phyloP scores from a whole-genome alignment of 2,113 vertebrate genomes.

The Indri indri region DNA sequence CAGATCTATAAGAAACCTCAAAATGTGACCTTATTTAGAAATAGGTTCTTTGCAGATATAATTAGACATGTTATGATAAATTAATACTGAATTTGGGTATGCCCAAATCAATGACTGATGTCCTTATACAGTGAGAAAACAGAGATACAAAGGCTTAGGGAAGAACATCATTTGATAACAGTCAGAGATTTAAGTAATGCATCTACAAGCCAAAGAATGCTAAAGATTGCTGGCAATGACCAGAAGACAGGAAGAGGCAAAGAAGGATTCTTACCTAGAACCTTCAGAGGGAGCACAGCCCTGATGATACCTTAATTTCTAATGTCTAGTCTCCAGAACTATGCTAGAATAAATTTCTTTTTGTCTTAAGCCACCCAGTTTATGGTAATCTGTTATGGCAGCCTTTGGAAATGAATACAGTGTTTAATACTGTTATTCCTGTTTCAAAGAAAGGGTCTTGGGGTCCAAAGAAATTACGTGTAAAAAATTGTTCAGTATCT shows the following conservation, averaged over 20 bases:
- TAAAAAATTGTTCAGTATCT: neutral
- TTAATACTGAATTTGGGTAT: neutral
- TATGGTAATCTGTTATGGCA: neutral
- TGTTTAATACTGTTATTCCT: neutral
- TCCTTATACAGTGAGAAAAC: neutral
- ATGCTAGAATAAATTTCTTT: neutral
- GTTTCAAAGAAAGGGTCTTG: neutral
- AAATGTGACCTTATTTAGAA: neutral
- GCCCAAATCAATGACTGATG: neutral
- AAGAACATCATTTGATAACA: neutral
- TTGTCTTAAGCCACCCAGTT: neutral
- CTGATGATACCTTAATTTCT: neutral
- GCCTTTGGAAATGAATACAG: neutral
- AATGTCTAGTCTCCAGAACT: neutral
- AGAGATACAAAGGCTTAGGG: neutral
- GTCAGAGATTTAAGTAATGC: neutral
- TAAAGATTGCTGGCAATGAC: too few relatives aligned
- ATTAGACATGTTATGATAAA: neutral
- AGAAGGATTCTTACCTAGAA: too few relatives aligned
- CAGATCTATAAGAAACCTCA: neutral
- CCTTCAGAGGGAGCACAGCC: too few relatives aligned
- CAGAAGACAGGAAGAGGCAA: too few relatives aligned
- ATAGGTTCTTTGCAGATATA: neutral
- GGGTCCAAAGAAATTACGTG: neutral
- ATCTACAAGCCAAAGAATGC: too few relatives aligned